phyloP scores from a whole-genome alignment of 2,113 vertebrate genomes.

The Atlantisia rogersi region DNA sequence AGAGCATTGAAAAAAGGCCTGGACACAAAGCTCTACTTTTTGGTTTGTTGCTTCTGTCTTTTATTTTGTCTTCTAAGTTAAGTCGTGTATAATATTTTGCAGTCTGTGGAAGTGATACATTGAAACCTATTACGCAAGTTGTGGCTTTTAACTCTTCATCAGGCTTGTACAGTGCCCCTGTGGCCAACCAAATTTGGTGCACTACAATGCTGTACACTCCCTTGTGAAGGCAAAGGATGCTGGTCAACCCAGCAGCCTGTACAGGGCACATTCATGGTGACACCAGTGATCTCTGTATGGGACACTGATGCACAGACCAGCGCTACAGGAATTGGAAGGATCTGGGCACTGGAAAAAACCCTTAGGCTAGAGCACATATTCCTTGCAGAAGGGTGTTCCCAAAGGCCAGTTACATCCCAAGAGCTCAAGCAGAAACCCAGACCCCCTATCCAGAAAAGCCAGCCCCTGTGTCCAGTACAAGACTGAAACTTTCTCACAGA shows the following conservation, averaged over 20 bases:
- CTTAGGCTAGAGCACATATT: not conserved
- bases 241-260: not conserved
- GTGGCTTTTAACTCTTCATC: not conserved
- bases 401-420: not conserved
- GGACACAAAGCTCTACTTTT: not conserved
- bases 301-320: not conserved
- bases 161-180: not conserved
- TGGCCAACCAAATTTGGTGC: not conserved
- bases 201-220: not conserved
- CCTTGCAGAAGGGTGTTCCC: too few relatives aligned
- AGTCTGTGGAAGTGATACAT: not conserved
- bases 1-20: not conserved
- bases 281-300: not conserved
- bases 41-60: not conserved
- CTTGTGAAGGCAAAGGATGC: not conserved
- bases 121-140: not conserved
- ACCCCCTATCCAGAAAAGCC: not conserved
- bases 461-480: not conserved
- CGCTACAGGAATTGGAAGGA: not conserved
- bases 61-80: not conserved
- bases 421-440: not conserved
- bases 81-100: not conserved
- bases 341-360: not conserved
- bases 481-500: not conserved
- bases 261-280: not conserved